Evolutionary conservation across 1,140 invertebrate genomes (phyloP).

Genomic region (Bombus fervidus): DNA sequence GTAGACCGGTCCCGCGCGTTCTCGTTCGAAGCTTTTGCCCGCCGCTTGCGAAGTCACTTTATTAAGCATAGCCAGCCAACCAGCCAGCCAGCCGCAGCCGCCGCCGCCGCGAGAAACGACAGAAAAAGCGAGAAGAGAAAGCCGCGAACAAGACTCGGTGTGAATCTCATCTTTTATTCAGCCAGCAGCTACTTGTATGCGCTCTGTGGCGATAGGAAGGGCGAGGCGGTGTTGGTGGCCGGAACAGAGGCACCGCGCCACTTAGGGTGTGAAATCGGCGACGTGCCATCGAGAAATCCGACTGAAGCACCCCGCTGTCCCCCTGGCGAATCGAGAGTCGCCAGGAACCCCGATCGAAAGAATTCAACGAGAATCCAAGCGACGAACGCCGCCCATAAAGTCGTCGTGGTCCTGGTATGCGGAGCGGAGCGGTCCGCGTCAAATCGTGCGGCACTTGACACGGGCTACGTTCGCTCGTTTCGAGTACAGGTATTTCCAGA

Average conservation of each 20-base stretch:
- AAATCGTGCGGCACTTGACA: constrained; percentile 20
- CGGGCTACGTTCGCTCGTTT: neutral
- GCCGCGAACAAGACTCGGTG: constrained; percentile 77
- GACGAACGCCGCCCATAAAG: constrained; percentile 70
- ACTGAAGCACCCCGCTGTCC: neutral
- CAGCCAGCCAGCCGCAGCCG: too few species aligned
- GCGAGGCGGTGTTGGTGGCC: constrained; percentile 51
- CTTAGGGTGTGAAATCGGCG: constrained; percentile 80
- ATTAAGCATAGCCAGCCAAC: constrained; percentile 62
- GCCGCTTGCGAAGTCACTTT: constrained; percentile 71
- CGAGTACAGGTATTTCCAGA: neutral
- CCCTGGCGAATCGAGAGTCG: too few species aligned
- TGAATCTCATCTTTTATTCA: constrained; percentile 82
- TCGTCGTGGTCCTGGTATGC: constrained; percentile 67
- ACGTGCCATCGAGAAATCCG: constrained; percentile 74
- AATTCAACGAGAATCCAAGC: constrained; percentile 68
- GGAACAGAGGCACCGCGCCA: constrained; percentile 77
- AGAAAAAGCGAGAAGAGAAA: constrained; percentile 69
- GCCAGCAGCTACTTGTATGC: constrained; percentile 44
- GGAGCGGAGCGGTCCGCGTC: constrained; percentile 25
- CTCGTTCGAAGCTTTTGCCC: constrained; percentile 47
- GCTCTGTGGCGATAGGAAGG: constrained; percentile 37
- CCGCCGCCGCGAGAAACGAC: constrained; percentile 44
- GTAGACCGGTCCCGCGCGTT: constrained; percentile 44
- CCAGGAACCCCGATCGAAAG: constrained; percentile 37